phyloP scores from a whole-genome alignment of 1,140 invertebrate genomes.

The Eulimnadia texana region DNA sequence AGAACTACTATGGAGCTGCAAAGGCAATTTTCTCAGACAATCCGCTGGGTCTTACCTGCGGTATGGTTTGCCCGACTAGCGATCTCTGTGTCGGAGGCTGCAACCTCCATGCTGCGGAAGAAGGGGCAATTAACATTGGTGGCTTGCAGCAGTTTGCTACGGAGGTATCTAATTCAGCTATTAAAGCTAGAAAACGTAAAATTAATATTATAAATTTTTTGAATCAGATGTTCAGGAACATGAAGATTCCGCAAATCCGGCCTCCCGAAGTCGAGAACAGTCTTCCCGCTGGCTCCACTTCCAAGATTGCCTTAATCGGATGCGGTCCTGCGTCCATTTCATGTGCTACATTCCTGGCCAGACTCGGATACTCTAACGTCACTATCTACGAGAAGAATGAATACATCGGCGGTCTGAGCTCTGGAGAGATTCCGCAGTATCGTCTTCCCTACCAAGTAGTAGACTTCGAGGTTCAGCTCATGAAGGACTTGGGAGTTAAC shows the following conservation, averaged over 20 bases:
- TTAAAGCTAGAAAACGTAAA: neutral
- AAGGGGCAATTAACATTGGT: constrained; percentile 96
- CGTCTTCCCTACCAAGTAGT: constrained; percentile 84
- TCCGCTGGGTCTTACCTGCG: constrained; percentile 87
- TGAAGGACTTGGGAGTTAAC: constrained; percentile 83
- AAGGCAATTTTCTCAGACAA: constrained; percentile 95
- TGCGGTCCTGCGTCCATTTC: constrained; percentile 94
- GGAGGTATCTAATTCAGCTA: constrained; percentile 44
- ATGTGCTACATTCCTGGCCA: constrained; percentile 85
- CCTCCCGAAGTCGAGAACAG: constrained; percentile 43
- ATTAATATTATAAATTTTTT: constrained; percentile 9
- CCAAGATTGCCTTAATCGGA: constrained; percentile 78
- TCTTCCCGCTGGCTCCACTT: constrained; percentile 41
- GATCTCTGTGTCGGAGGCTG: constrained; percentile 96
- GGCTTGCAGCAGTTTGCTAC: constrained; percentile 95
- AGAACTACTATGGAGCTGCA: constrained; percentile 97
- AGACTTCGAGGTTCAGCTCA: constrained; percentile 80
- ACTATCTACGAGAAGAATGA: constrained; percentile 84
- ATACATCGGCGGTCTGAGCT: constrained; percentile 76
- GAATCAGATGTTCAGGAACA: constrained; percentile 72
- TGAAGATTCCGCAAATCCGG: constrained; percentile 74
- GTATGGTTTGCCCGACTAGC: constrained; percentile 98
- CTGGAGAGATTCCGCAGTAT: constrained; percentile 93
- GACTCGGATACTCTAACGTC: constrained; percentile 80
- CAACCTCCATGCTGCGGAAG: constrained; percentile 86